A percentile compares a stretch with the other conserved stretches of the same genome.
phyloP scores from a whole-genome alignment of 2,888 invertebrate species.

The Drosophila melanocephala region DNA sequence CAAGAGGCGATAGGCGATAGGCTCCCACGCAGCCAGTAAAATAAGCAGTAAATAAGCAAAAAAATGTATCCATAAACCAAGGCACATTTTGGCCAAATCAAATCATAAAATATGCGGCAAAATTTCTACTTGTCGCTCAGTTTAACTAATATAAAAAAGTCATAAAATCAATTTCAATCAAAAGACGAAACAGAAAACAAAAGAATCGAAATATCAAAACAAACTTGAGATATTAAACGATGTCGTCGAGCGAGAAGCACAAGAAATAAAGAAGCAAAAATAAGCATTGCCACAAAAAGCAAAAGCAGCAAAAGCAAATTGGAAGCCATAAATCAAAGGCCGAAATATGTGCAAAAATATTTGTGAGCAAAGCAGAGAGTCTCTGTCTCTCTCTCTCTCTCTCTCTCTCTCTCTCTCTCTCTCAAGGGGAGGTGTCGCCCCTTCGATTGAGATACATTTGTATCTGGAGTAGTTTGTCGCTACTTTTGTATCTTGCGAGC shows the following conservation, averaged over 20 bases:
- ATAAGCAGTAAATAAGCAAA: conserved; percentile 2
- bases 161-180: conserved; percentile 73
- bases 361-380: conserved; percentile 27
- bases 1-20: not conserved
- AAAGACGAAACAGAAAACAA: conserved; percentile 26
- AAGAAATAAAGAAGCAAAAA: conserved; percentile 23
- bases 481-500: conserved; percentile 36
- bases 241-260: conserved; percentile 6
- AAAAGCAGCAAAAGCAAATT: conserved; percentile 34
- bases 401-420: not conserved
- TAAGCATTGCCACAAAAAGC: conserved; percentile 4
- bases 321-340: conserved; percentile 64
- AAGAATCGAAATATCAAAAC: conserved; percentile 33
- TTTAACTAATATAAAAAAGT: conserved; percentile 58
- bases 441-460: conserved; percentile 19
- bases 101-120: conserved; percentile 60
- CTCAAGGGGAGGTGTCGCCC: not conserved
- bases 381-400: not conserved
- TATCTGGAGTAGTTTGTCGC: conserved; percentile 28
- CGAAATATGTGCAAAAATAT: conserved; percentile 66
- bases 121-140: conserved; percentile 47
- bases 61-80: not conserved
- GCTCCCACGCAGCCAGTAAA: conserved; percentile 19
- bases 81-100: conserved; percentile 47
- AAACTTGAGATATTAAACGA: conserved; percentile 45